Percentiles rank a stretch among this genome's conserved stretches.
These are phyloP conservation scores for Nyleta sp. DNA, from an alignment of 2,888 invertebrate genomes.

Conservation along the genomic window DNA sequence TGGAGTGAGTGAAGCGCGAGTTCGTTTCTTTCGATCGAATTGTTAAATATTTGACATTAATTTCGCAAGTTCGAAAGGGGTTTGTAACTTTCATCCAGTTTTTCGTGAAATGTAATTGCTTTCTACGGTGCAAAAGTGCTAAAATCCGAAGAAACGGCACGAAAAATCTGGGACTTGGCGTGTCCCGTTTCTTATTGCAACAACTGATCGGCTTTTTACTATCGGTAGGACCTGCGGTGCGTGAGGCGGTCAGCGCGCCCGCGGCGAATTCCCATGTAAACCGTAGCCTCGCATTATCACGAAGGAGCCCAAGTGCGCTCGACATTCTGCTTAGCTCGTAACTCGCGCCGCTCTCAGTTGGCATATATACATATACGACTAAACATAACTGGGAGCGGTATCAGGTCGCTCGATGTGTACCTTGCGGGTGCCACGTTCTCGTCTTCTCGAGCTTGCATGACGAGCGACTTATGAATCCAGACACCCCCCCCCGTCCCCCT, in stretches of 20 bases:
- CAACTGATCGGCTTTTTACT: conserved; percentile 43
- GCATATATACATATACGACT: conserved; percentile 29
- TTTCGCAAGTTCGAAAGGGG: no score
- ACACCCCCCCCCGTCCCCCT: conserved; percentile 2
- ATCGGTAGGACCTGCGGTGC: conserved; percentile 54
- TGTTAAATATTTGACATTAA: no score
- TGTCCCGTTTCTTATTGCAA: conserved; percentile 40
- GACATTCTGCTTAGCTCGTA: conserved; percentile 58
- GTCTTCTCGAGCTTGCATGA: conserved; percentile 51
- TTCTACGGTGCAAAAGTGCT: neutral
- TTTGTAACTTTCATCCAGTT: no score
- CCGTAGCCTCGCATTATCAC: conserved; percentile 55
- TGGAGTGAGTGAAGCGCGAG: no score
- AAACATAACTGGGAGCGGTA: conserved; percentile 54
- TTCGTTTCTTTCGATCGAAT: no score
- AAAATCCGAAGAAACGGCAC: neutral
- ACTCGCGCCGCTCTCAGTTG: conserved; percentile 39
- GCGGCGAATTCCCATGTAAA: conserved; percentile 59
- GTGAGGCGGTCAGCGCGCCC: conserved; percentile 50
- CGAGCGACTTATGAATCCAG: conserved; percentile 35
- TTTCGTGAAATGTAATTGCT: no score
- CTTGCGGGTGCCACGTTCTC: conserved; percentile 45
- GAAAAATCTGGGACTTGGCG: conserved; percentile 43
- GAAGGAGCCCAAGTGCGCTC: conserved; percentile 51
- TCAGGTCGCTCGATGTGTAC: conserved; percentile 48